Conservation (phyloP, 2,888 invertebrate genomes). For the Lasioglossum lativentre region DNA sequence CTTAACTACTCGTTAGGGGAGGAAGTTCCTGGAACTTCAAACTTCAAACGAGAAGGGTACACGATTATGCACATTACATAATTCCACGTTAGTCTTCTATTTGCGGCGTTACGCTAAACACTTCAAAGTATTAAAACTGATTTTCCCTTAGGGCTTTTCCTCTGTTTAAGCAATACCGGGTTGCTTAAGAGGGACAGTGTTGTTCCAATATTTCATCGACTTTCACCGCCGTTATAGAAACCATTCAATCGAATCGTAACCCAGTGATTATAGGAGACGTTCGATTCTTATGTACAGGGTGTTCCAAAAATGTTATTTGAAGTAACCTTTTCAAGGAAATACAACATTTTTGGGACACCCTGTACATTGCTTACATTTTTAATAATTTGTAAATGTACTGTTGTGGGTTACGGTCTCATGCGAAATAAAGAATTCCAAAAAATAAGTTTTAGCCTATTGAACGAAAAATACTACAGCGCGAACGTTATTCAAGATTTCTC, state of each 20-base stretch:
- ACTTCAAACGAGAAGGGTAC: conserved; percentile 28
- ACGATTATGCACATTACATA: conserved; percentile 28
- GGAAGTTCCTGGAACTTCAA: conserved; percentile 19
- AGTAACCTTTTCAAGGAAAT: too few species aligned
- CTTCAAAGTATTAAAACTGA: conserved; percentile 45
- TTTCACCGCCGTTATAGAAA: neutral
- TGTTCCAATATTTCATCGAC: neutral
- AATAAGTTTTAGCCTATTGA: too few species aligned
- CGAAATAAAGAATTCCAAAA: too few species aligned
- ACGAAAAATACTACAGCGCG: too few species aligned
- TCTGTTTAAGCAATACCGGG: conserved; percentile 25
- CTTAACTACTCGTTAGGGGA: conserved; percentile 36
- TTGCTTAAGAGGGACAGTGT: neutral
- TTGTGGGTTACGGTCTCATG: too few species aligned
- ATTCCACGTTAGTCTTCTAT: conserved; percentile 38
- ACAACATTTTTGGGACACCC: too few species aligned
- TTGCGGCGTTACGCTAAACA: conserved; percentile 32
- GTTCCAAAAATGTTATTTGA: too few species aligned
- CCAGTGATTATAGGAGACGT: neutral
- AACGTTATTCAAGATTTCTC: neutral
- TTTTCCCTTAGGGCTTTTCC: neutral
- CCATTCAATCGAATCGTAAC: neutral
- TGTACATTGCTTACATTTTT: neutral
- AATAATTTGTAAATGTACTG: neutral
- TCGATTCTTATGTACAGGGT: too few species aligned